phyloP scores from a whole-genome alignment of 2,888 invertebrate genomes.

The Selenia dentaria region DNA sequence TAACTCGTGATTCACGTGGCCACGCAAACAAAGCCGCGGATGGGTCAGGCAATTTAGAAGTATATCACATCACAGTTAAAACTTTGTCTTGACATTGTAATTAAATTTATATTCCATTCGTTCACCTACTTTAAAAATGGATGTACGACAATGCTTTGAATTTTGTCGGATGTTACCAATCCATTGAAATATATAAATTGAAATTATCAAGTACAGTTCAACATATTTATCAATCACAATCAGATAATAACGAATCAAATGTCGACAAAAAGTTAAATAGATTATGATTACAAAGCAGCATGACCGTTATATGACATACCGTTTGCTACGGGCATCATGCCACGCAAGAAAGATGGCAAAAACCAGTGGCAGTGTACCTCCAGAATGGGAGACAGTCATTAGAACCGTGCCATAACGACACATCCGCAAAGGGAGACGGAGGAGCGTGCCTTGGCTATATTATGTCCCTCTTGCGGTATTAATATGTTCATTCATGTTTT shows the following conservation, averaged over 20 bases:
- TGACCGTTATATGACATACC: slow-evolving; percentile 77
- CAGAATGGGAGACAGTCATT: slow-evolving; percentile 77
- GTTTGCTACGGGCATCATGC: slow-evolving; percentile 63
- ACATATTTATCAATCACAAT: slow-evolving; percentile 18
- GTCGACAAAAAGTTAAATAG: slow-evolving; percentile 42
- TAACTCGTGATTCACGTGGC: too few relatives aligned
- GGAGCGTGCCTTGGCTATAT: slow-evolving; percentile 63
- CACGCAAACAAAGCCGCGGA: too few relatives aligned
- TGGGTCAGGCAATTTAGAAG: too few relatives aligned
- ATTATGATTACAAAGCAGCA: slow-evolving; percentile 57
- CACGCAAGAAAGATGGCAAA: slow-evolving; percentile 69
- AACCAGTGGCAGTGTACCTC: slow-evolving; percentile 67
- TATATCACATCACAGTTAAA: too few relatives aligned
- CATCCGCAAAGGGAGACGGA: slow-evolving; percentile 80
- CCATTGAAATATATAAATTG: too few relatives aligned
- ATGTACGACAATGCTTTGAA: too few relatives aligned
- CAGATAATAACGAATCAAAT: slow-evolving; percentile 28
- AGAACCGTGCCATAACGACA: slow-evolving; percentile 78
- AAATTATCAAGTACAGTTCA: too few relatives aligned
- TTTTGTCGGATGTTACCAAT: too few relatives aligned
- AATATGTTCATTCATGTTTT: slow-evolving; percentile 73
- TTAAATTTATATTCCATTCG: too few relatives aligned
- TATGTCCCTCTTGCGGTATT: slow-evolving; percentile 52
- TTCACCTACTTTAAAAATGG: too few relatives aligned
- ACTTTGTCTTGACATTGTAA: too few relatives aligned